Conservation (phyloP, 2,113 vertebrate species). For the Hemiprocne comata region DNA sequence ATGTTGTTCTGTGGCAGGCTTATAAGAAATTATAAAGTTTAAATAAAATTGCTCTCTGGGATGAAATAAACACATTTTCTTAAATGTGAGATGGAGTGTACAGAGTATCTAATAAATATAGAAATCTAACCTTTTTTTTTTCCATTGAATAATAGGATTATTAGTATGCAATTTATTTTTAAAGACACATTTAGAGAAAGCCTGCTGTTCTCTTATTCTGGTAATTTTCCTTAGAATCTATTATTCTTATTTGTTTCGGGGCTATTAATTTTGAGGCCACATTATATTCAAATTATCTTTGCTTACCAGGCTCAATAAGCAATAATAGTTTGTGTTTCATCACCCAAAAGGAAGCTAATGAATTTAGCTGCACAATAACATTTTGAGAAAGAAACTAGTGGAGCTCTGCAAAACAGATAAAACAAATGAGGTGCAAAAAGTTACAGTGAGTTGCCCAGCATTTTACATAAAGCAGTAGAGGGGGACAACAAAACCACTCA, state of each 20-base stretch:
- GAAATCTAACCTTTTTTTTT: neutral
- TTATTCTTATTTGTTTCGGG: conserved; percentile 12
- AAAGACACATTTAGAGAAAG: conserved; percentile 9
- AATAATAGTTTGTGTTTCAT: conserved; percentile 13
- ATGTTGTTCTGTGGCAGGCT: neutral
- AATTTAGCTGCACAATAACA: neutral
- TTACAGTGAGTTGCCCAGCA: rapidly evolving
- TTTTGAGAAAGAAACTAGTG: neutral
- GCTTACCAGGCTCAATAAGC: conserved; percentile 26
- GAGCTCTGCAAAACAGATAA: neutral
- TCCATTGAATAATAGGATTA: conserved; percentile 46
- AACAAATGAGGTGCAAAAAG: neutral
- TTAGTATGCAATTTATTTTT: conserved; percentile 33
- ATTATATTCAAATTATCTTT: conserved; percentile 54
- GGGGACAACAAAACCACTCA: rapidly evolving
- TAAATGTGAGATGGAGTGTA: conserved; percentile 7
- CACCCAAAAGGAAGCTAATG: conserved; percentile 7
- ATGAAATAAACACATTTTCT: conserved; percentile 43
- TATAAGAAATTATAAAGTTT: neutral
- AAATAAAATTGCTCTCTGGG: conserved; percentile 4
- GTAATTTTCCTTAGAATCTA: neutral
- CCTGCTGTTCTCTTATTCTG: neutral
- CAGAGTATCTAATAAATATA: neutral
- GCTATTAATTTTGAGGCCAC: conserved; percentile 17
- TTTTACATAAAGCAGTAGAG: neutral